Evolutionary conservation across 2,888 invertebrate genomes (phyloP).

Genomic region (Rhamnusium bicolor): DNA sequence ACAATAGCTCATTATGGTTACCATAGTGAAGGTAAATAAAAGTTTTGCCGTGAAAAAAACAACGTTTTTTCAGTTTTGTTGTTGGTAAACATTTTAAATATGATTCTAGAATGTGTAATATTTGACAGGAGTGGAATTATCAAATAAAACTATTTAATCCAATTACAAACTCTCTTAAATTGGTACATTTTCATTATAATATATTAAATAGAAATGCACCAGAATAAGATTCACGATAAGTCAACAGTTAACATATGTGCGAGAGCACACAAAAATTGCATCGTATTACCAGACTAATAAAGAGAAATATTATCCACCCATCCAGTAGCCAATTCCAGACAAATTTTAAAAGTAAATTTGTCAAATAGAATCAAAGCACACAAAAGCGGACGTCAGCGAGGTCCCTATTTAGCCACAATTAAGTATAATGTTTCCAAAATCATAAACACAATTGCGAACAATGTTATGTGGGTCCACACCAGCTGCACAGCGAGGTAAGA

Average conservation of each 20-base stretch:
- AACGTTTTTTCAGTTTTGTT: too few species aligned
- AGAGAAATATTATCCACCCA: not conserved
- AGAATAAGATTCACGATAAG: not conserved
- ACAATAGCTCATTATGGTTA: too few species aligned
- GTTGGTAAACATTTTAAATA: too few species aligned
- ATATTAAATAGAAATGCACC: too few species aligned
- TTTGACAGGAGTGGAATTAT: too few species aligned
- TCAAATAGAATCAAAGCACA: conserved; percentile 10
- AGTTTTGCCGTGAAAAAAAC: too few species aligned
- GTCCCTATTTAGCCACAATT: conserved; percentile 36
- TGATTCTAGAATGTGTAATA: too few species aligned
- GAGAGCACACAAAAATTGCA: not conserved
- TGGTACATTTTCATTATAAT: too few species aligned
- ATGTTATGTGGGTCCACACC: conserved; percentile 32
- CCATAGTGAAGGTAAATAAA: too few species aligned
- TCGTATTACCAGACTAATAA: not conserved
- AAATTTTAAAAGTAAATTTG: conserved; percentile 15
- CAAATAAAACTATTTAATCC: too few species aligned
- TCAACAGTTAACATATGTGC: too few species aligned
- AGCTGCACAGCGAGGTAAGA: conserved; percentile 34
- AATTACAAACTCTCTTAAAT: too few species aligned
- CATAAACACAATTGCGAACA: conserved; percentile 36
- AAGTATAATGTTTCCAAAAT: conserved; percentile 42
- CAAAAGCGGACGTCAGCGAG: conserved; percentile 9
- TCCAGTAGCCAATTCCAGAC: not conserved